Base-by-base conservation (phyloP, 2,113 vertebrate species). In the Grammomys dolichurus region DNA sequence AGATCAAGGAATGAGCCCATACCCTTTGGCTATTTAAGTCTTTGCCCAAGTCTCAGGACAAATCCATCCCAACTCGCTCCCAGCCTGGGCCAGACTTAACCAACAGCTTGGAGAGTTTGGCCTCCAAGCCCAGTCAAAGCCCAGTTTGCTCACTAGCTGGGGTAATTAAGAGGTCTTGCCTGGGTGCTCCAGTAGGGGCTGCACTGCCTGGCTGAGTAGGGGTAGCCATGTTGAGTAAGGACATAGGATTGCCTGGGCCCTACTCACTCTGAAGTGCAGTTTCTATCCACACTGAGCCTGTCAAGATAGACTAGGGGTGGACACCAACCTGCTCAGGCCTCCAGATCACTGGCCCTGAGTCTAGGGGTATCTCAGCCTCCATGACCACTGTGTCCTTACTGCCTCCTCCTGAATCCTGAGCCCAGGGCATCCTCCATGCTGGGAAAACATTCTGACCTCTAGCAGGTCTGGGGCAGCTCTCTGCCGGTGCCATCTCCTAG, bases 231-330 rank as follows among this genome's bases (percentile, higher is more conserved):
- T 46, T 67, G 58, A 26, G 36, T 76, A 7, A 88, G n/a, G 40
- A 7, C 40, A 73, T 8, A 20, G 19, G 36, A 10, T n/a, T 20
- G 17, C 70, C 36, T 40, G n/a, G 70, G 70, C 19, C n/a, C 70
- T 73, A 40, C 33, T n/a, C 4, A 43, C 69, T 65, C 3, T 12
- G 63, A 46, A 16, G 22, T 3, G 40, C 40, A 20, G 58, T 1
- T 31, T n/a, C 10, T 2, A 1, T n/a, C n/a, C 11, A 3, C 1
- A 1, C 11, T 4, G 46, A 56, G 24, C 3, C 65, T 60, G 36
- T 22, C 10, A 3, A 1, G 14, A 46, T 13, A 13, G 22, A 5
- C n/a, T 16, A 11, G 78, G 9, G 7, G 63, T 2, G 24, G 3
- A 2, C 17, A 0, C 0, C 11, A 0, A 26, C 40, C 2, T 46